phyloP scores from a whole-genome alignment of 1,140 invertebrate genomes.

The Trachymyrmex cornetzi region DNA sequence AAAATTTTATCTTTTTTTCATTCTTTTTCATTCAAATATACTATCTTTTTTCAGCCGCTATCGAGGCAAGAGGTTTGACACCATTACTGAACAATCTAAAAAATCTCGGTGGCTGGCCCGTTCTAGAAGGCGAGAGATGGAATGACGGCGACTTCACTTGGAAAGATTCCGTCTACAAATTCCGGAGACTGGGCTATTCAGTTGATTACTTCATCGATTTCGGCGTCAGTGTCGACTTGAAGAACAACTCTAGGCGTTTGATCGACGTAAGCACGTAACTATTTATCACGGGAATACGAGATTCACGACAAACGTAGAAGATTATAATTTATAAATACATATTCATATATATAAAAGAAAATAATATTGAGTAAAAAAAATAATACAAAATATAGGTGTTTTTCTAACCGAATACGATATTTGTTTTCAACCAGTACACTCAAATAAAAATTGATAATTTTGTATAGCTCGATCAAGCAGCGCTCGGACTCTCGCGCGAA shows the following conservation, averaged over 20 bases:
- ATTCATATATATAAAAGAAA: neutral
- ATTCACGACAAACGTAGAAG: neutral
- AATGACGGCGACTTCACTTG: conserved; percentile 91
- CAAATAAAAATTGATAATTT: conserved; percentile 4
- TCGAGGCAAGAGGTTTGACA: conserved; percentile 91
- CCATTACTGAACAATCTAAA: conserved; percentile 91
- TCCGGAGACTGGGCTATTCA: conserved; percentile 92
- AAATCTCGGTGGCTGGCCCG: conserved; percentile 96
- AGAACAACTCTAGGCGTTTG: conserved; percentile 94
- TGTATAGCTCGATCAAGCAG: conserved; percentile 95
- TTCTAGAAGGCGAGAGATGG: conserved; percentile 93
- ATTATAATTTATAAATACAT: conserved; percentile 21
- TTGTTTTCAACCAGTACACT: neutral
- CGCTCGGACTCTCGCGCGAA: conserved; percentile 95
- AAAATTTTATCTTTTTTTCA: conserved; percentile 76
- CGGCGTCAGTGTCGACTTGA: conserved; percentile 95
- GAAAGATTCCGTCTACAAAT: conserved; percentile 94
- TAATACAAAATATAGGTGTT: neutral
- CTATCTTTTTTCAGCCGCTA: conserved; percentile 88
- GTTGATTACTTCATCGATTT: conserved; percentile 98
- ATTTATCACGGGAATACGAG: neutral
- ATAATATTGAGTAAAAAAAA: neutral
- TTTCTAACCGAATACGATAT: neutral
- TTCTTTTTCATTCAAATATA: neutral
- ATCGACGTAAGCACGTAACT: conserved; percentile 92